phyloP scores from a whole-genome alignment of 2,888 invertebrate species.

The Agonopterix heracliana region DNA sequence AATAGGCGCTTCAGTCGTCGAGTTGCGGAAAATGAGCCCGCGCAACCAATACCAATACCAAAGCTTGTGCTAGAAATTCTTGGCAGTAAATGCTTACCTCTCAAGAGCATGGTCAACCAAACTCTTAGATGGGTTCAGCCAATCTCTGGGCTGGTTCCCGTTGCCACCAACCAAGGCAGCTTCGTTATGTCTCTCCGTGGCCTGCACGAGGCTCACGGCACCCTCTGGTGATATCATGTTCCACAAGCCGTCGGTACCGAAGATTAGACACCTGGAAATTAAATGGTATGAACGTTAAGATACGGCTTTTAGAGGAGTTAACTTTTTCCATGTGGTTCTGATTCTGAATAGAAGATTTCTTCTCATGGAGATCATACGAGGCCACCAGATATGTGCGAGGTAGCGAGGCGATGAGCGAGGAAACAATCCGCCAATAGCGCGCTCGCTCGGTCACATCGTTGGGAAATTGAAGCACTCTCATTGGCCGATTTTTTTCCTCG shows the following conservation, averaged over 20 bases:
- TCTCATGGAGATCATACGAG: no score
- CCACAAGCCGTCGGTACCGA: constrained; percentile 98
- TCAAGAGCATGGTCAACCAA: constrained; percentile 88
- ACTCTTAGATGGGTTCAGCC: constrained; percentile 94
- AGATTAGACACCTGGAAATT: constrained; percentile 86
- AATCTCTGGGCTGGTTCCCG: constrained; percentile 67
- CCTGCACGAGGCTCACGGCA: constrained; percentile 89
- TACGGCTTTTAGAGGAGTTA: no score
- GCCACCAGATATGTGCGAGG: no score
- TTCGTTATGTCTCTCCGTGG: constrained; percentile 88
- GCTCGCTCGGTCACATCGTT: no score
- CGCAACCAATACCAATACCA: not conserved
- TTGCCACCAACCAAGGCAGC: constrained; percentile 70
- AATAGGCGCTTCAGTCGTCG: not conserved
- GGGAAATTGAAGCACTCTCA: no score
- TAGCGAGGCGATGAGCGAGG: no score
- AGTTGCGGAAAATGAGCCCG: no score
- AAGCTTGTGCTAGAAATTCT: not conserved
- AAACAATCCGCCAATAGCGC: no score
- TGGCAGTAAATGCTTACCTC: constrained; percentile 38
- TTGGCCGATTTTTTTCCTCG: no score
- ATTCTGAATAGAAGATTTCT: no score
- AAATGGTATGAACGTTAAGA: not conserved
- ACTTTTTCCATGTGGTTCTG: no score
- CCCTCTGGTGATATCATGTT: constrained; percentile 93